Conservation (phyloP, 2,888 invertebrate species). For the Electrophaes corylata region DNA sequence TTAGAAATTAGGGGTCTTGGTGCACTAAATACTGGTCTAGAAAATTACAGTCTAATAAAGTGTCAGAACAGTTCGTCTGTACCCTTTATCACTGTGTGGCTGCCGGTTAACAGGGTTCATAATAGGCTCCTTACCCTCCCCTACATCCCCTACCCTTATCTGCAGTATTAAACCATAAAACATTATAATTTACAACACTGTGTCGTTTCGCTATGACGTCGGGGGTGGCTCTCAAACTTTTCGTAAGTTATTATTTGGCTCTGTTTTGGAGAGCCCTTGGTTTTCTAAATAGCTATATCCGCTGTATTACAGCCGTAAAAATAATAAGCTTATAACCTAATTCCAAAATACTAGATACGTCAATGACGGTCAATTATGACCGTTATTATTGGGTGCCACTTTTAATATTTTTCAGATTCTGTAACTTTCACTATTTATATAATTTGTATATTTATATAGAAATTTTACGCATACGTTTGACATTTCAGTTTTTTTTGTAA, state of each 20-base stretch:
- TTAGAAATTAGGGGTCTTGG: background rate
- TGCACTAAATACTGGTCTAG: background rate
- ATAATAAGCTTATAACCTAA: no score
- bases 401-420: no score
- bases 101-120: slow-evolving; percentile 76
- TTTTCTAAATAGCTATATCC: background rate
- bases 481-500: no score
- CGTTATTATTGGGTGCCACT: no score
- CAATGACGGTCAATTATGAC: no score
- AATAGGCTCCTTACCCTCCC: slow-evolving; percentile 76
- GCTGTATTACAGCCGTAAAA: background rate
- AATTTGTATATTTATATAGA: no score
- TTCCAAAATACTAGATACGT: no score
- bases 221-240: slow-evolving; percentile 65
- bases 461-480: no score
- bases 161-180: slow-evolving; percentile 84
- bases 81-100: slow-evolving; percentile 40
- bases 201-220: slow-evolving; percentile 74
- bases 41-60: slow-evolving; percentile 13
- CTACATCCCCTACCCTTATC: slow-evolving; percentile 66
- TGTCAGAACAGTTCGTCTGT: slow-evolving; percentile 32
- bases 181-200: slow-evolving; percentile 81
- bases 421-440: no score
- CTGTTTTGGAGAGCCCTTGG: slow-evolving; percentile 18
- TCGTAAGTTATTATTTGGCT: slow-evolving; percentile 36